Percentiles rank a stretch among this genome's conserved stretches.
phyloP scores from a whole-genome alignment of 2,888 invertebrate species.

The Andrena chrysosceles region DNA sequence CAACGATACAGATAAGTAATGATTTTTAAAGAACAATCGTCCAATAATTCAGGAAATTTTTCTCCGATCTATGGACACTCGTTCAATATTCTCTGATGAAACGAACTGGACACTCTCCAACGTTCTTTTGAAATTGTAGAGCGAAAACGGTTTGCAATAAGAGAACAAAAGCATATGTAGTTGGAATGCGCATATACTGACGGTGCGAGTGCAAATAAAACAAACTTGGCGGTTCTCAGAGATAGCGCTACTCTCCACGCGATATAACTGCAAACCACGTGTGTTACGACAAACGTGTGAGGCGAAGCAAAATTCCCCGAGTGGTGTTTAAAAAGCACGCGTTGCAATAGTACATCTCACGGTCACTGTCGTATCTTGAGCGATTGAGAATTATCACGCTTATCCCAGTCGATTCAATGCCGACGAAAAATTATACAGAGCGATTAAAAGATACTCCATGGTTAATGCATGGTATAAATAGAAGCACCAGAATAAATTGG shows the following conservation, averaged over 20 bases:
- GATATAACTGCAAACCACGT: conserved; percentile 47
- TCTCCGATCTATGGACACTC: background rate
- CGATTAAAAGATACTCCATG: background rate
- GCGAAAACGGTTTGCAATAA: background rate
- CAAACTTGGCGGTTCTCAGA: conserved; percentile 34
- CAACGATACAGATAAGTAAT: too few species aligned
- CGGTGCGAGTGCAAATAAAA: conserved; percentile 24
- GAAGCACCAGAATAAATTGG: background rate
- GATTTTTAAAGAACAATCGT: background rate
- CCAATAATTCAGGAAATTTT: background rate
- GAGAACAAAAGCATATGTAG: conserved; percentile 7
- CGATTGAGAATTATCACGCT: conserved; percentile 13
- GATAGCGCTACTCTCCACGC: conserved; percentile 46
- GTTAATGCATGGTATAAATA: background rate
- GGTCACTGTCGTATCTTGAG: conserved; percentile 28
- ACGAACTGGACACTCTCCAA: background rate
- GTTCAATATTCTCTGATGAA: background rate
- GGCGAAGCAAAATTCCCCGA: conserved; percentile 26
- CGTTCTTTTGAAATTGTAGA: background rate
- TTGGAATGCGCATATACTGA: conserved; percentile 5
- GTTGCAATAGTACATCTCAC: conserved; percentile 24
- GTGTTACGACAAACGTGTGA: conserved; percentile 39
- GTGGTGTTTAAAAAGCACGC: conserved; percentile 21
- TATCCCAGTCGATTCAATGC: background rate
- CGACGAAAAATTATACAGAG: background rate